Evolutionary conservation across 2,797 vertebrate species (phyloP).

Genomic region (Xiphorhynchus erythropygius): DNA sequence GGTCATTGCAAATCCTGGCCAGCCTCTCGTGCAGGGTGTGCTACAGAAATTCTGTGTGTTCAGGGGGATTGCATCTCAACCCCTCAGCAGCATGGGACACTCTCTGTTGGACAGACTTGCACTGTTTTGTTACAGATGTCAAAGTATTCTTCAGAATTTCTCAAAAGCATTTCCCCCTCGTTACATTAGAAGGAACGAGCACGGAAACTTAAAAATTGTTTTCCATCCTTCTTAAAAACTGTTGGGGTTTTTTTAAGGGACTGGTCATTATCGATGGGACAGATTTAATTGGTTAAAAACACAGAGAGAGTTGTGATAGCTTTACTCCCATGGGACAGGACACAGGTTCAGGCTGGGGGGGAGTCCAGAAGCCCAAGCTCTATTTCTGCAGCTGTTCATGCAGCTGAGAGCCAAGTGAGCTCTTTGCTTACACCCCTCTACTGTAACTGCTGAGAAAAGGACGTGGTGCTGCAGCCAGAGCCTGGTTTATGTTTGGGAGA

Average conservation of each 20-base stretch:
- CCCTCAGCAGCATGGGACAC: neutral
- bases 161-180: neutral
- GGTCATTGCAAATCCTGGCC: conserved; percentile 7
- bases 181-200: neutral
- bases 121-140: neutral
- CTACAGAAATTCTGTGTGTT: neutral
- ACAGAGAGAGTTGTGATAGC: neutral
- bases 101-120: neutral
- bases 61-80: neutral
- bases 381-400: neutral
- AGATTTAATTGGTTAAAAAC: neutral
- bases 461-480: neutral
- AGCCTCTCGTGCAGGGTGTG: neutral
- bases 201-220: neutral
- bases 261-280: neutral
- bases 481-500: neutral
- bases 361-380: neutral
- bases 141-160: neutral
- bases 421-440: neutral
- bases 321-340: neutral
- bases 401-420: neutral
- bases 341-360: neutral
- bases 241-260: neutral
- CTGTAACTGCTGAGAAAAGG: neutral
- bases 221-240: neutral